These are phyloP conservation scores for Pseudococcus viburni DNA, from an alignment of 2,888 invertebrate species.

Conservation along the genomic window DNA sequence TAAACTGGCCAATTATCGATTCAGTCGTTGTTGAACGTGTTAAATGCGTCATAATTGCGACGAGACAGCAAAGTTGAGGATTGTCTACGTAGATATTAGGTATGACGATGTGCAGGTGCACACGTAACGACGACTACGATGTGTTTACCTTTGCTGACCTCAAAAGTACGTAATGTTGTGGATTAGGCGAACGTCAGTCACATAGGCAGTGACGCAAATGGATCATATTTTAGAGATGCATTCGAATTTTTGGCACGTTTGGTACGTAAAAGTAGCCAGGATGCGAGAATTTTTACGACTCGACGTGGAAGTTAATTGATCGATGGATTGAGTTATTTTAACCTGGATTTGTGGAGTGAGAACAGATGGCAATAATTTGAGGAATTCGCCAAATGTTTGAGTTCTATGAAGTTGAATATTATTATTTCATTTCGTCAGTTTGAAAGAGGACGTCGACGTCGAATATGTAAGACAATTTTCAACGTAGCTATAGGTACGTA, in stretches of 20 bases:
- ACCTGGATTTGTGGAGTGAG: too few relatives aligned
- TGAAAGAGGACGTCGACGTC: too few relatives aligned
- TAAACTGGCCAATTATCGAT: conserved; percentile 16
- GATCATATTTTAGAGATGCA: conserved; percentile 1
- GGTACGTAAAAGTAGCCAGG: background rate
- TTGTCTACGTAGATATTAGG: background rate
- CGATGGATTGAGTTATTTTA: too few relatives aligned
- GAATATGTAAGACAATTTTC: too few relatives aligned
- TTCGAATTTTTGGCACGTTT: conserved; percentile 9
- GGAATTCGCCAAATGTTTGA: too few relatives aligned
- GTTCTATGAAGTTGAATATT: too few relatives aligned
- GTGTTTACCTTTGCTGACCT: conserved; percentile 48
- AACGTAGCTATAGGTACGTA: too few relatives aligned
- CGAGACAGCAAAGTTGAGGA: background rate
- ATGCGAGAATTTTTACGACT: background rate
- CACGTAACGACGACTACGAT: background rate
- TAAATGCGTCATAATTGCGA: conserved; percentile 52
- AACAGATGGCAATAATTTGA: too few relatives aligned
- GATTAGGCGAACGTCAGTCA: background rate
- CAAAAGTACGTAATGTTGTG: conserved; percentile 7
- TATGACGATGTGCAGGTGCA: background rate
- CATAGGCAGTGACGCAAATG: background rate
- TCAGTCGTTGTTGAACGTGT: background rate
- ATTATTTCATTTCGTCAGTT: too few relatives aligned
- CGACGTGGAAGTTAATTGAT: background rate